Conservation (phyloP, 2,113 vertebrate genomes). For the Sterna hirundo region DNA sequence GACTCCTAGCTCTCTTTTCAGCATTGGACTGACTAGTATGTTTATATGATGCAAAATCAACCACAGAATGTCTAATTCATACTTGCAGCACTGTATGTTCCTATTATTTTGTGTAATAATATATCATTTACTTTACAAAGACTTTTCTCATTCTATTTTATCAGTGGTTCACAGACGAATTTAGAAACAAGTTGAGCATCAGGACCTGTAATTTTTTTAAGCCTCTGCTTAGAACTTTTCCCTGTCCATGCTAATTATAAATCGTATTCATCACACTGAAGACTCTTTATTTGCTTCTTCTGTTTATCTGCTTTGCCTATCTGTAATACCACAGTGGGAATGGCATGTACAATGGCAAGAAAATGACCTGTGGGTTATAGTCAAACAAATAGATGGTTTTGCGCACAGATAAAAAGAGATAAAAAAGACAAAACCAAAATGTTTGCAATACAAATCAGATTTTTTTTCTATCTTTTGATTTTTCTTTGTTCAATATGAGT, state of each 20-base stretch:
- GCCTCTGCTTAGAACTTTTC: background rate
- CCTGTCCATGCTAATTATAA: slow-evolving; percentile 12
- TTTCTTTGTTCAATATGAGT: background rate
- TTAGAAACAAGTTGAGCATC: slow-evolving; percentile 52
- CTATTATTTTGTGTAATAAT: slow-evolving; percentile 73
- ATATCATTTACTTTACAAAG: slow-evolving; percentile 69
- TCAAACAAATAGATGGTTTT: background rate
- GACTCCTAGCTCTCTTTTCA: slow-evolving; percentile 23
- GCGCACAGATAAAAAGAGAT: background rate
- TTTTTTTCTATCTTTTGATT: background rate
- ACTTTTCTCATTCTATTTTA: slow-evolving; percentile 64
- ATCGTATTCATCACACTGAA: background rate
- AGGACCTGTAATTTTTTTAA: slow-evolving; percentile 44
- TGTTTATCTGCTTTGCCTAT: slow-evolving; percentile 21
- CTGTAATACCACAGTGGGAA: background rate
- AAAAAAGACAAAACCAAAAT: background rate
- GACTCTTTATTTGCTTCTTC: background rate
- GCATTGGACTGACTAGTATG: slow-evolving; percentile 22
- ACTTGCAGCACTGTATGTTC: slow-evolving; percentile 49
- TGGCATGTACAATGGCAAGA: background rate
- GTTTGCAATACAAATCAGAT: background rate
- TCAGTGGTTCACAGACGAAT: slow-evolving; percentile 60
- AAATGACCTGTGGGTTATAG: background rate
- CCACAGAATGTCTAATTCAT: slow-evolving; percentile 71
- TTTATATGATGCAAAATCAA: slow-evolving; percentile 51